Evolutionary conservation across 2,888 invertebrate species (phyloP).

Genomic region (Drosophila limbata): DNA sequence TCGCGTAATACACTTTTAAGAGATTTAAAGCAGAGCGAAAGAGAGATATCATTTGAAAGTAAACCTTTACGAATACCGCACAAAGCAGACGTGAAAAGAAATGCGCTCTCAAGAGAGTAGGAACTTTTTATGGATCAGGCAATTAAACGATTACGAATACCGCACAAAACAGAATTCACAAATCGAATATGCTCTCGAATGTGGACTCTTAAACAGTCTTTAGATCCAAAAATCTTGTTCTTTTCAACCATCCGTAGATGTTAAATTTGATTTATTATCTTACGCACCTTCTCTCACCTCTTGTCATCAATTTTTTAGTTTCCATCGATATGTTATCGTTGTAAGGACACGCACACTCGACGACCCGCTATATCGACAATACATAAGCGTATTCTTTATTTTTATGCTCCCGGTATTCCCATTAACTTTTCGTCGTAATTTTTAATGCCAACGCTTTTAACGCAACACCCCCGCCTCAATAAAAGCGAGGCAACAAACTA

Average conservation of each 20-base stretch:
- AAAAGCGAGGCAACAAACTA: constrained; percentile 65
- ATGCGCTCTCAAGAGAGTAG: background rate
- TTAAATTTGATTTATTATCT: background rate
- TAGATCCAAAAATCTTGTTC: background rate
- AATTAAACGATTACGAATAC: background rate
- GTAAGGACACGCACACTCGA: constrained; percentile 13
- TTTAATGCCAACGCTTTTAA: constrained; percentile 70
- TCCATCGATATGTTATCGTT: constrained; percentile 10
- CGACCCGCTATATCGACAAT: background rate
- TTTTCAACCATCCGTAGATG: background rate
- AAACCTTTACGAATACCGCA: background rate
- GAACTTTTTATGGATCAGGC: background rate
- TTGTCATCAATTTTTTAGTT: background rate
- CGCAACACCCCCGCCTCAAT: constrained; percentile 34
- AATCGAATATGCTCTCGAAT: background rate
- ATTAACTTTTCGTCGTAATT: constrained; percentile 66
- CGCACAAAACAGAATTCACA: background rate
- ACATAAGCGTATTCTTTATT: constrained; percentile 18
- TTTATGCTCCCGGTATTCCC: constrained; percentile 60
- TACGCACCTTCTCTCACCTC: background rate
- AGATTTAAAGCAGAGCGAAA: background rate
- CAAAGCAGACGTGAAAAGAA: background rate
- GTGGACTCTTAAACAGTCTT: background rate
- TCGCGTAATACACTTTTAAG: background rate
- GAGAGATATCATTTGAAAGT: background rate